Percentiles rank a stretch among this genome's conserved stretches.
Evolutionary conservation across 2,888 invertebrate genomes (phyloP).

Genomic region (Mellilla xanthometata): DNA sequence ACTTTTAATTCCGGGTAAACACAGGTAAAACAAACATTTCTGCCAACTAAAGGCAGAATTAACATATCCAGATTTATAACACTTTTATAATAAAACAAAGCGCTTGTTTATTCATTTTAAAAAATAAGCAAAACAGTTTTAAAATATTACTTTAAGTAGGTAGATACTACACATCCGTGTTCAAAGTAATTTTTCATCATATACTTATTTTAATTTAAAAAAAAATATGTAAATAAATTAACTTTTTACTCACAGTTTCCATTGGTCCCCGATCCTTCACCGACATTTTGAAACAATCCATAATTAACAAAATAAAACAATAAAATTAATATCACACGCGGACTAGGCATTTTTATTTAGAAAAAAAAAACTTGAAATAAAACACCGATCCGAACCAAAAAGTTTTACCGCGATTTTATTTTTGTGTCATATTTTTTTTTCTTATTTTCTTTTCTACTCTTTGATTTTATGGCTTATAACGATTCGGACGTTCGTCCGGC

Average conservation of each 20-base stretch:
- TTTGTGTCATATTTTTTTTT: constrained; percentile 16
- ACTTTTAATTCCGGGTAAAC: too few relatives aligned
- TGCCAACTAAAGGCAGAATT: too few relatives aligned
- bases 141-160: too few relatives aligned
- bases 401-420: constrained; percentile 25
- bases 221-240: too few relatives aligned
- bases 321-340: constrained; percentile 42
- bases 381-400: neutral
- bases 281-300: constrained; percentile 47
- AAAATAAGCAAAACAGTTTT: too few relatives aligned
- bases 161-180: too few relatives aligned
- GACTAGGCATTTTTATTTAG: constrained; percentile 42
- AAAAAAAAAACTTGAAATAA: constrained; percentile 1
- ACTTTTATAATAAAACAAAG: too few relatives aligned
- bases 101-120: too few relatives aligned
- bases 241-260: constrained; percentile 59
- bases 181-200: too few relatives aligned
- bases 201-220: too few relatives aligned
- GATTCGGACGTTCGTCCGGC: constrained; percentile 1
- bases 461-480: neutral
- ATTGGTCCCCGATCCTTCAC: constrained; percentile 58
- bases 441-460: neutral
- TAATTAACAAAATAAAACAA: constrained; percentile 46
- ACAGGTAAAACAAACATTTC: too few relatives aligned
- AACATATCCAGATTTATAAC: too few relatives aligned